Percentiles rank a stretch among this genome's conserved stretches.
phyloP scores from a whole-genome alignment of 2,113 vertebrate genomes.

The Rhinopomastus cyanomelas region DNA sequence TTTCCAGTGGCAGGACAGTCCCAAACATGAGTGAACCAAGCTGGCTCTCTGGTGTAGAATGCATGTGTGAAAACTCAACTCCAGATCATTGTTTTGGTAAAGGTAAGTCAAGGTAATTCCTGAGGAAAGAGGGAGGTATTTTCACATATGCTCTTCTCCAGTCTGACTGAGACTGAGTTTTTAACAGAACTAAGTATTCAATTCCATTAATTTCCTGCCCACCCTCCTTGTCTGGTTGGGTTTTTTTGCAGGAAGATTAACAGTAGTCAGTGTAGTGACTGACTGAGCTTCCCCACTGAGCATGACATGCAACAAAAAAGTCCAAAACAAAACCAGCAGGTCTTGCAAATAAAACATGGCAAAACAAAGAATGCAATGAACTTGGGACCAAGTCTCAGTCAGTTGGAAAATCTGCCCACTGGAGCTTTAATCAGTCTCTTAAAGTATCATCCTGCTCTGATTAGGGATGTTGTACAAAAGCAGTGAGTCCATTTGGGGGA shows the following conservation, averaged over 20 bases:
- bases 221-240: background rate
- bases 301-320: background rate
- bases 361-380: slow-evolving; percentile 24
- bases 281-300: slow-evolving; percentile 34
- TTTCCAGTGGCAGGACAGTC: background rate
- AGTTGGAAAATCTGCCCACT: slow-evolving; percentile 40
- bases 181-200: slow-evolving; percentile 27
- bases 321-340: background rate
- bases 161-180: slow-evolving; percentile 1
- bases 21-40: background rate
- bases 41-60: background rate
- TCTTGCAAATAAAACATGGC: slow-evolving; percentile 30
- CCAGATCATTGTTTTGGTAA: background rate
- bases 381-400: background rate
- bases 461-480: background rate
- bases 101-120: slow-evolving; percentile 29
- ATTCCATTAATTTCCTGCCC: background rate
- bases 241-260: background rate
- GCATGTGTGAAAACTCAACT: background rate
- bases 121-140: background rate
- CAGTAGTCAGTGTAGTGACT: slow-evolving; percentile 57
- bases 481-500: background rate
- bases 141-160: background rate
- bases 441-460: background rate
- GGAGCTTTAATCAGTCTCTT: background rate